Base-by-base conservation (phyloP, 2,888 invertebrate genomes). In the Drosophila stalkeri region DNA sequence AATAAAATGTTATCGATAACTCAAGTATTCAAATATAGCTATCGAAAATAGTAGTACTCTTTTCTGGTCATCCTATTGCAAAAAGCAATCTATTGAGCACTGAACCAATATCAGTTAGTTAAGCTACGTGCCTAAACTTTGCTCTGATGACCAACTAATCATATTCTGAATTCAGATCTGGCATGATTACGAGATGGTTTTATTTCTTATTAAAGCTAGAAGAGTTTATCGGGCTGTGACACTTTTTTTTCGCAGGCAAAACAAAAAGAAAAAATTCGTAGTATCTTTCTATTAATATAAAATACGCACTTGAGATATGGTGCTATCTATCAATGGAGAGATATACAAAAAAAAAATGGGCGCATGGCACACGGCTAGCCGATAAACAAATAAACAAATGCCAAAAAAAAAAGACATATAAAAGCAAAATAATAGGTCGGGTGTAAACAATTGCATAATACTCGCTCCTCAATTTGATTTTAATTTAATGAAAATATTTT, bases 221-320 rank as follows among this genome's bases (percentile, higher is more conserved):
- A 20, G 18, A 46, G 51, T 73, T 69, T 65, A 78, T 69, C 74
- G 47, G 56, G 0, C 51, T 35, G 4, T 78, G 79, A 57, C 63
- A 71, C 60, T 61, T 46, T 64, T 70, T 49, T 52, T 60, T 70
- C 3, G 20, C 27, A 14, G 27, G n/a, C 31, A 60, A 63, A 51
- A 44, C 47, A 63, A 55, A 46, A 11, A 57, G 62, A 11, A 23
- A 44, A 44, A 20, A 44, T 7, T 14, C 16, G 44, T 47, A 69
- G 73, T 64, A 64, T 56, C n/a, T 49, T 79, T 70, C 75, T 75
- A 77, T 64, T 64, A 64, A 67, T 75, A 75, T 43, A 23, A 67
- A 63, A 60, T 56, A 51, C 43, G 62, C 59, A 64, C 80, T 75
- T 64, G 67, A 80, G 80, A 77, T 80, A 77, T 59, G 54, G 51